A percentile compares a stretch with the other conserved stretches of the same genome.
phyloP scores from a whole-genome alignment of 2,797 vertebrate species.

The Pseudochromis fuscus region DNA sequence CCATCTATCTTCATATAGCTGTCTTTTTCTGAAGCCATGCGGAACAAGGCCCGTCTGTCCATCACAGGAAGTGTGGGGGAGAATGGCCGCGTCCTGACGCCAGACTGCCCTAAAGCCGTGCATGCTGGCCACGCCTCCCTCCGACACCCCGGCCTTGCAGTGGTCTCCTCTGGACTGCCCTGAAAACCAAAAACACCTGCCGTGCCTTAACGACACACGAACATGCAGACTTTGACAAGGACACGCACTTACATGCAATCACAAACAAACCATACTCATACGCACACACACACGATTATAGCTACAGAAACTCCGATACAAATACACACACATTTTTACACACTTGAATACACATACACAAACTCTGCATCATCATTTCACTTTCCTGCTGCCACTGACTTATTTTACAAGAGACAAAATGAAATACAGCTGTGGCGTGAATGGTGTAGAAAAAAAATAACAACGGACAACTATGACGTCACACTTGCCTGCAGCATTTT shows the following conservation, averaged over 20 bases:
- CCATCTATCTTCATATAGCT: constrained; percentile 84
- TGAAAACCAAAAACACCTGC: constrained; percentile 99
- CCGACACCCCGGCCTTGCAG: constrained; percentile 96
- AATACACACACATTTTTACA: constrained; percentile 65
- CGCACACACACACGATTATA: constrained; percentile 40
- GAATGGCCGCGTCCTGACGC: constrained; percentile 94
- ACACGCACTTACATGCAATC: constrained; percentile 32
- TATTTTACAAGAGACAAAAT: constrained; percentile 64
- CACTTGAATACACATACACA: constrained; percentile 62
- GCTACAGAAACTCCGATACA: constrained; percentile 50
- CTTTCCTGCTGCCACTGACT: constrained; percentile 75
- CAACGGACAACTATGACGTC: constrained; percentile 56
- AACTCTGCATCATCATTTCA: constrained; percentile 62
- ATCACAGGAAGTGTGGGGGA: constrained; percentile 98
- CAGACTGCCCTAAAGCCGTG: constrained; percentile 97
- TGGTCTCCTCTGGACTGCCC: constrained; percentile 98
- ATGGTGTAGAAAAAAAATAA: constrained; percentile 46
- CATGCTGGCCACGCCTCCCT: constrained; percentile 92
- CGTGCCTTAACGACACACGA: constrained; percentile 92
- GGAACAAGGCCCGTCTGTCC: constrained; percentile 99
- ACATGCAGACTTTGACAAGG: constrained; percentile 63
- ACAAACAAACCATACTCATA: constrained; percentile 29
- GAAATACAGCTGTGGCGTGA: constrained; percentile 56
- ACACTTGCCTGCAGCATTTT: constrained; percentile 66
- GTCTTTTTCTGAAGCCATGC: constrained; percentile 99